A percentile compares a stretch with the other conserved stretches of the same genome.
phyloP scores from a whole-genome alignment of 2,888 invertebrate species.

The Torymus aiolomorphi region DNA sequence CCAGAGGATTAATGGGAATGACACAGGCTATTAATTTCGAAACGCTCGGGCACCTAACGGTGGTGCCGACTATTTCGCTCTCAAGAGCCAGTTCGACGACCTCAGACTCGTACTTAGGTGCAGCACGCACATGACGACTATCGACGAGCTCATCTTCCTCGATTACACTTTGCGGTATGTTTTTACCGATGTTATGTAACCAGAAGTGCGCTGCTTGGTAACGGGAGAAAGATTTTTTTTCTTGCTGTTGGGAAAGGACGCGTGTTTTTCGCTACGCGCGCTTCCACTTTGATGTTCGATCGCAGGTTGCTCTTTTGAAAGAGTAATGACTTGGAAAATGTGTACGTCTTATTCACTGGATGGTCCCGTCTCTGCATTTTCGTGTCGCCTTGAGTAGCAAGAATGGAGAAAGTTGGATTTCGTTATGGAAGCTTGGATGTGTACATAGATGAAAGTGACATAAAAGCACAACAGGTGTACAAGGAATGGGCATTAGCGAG shows the following conservation, averaged over 20 bases:
- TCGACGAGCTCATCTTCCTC: slow-evolving; percentile 4
- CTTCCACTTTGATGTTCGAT: slow-evolving; percentile 43
- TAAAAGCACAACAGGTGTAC: not conserved
- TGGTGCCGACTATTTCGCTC: not conserved
- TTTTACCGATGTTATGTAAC: slow-evolving; percentile 24
- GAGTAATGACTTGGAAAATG: slow-evolving; percentile 50
- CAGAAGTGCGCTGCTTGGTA: too few species aligned
- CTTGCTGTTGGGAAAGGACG: too few species aligned
- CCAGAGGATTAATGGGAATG: slow-evolving; percentile 27
- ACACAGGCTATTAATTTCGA: slow-evolving; percentile 44
- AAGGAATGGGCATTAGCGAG: too few species aligned
- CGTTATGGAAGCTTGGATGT: too few species aligned
- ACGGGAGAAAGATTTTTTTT: too few species aligned
- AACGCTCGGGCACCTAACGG: not conserved
- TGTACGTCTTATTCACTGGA: slow-evolving; percentile 5
- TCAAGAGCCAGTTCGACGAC: slow-evolving; percentile 30
- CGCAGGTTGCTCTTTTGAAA: slow-evolving; percentile 18
- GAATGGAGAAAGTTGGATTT: slow-evolving; percentile 38
- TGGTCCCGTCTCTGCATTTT: too few species aligned
- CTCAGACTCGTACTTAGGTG: slow-evolving; percentile 23
- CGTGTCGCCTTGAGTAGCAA: not conserved
- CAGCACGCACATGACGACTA: too few species aligned
- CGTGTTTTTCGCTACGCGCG: too few species aligned
- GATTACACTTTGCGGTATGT: slow-evolving; percentile 1
- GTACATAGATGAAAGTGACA: not conserved